Evolutionary conservation across 2,888 invertebrate genomes (phyloP), one percentile per base, ranked within the genome.

Genomic region (Parasteatoda lunata): DNA sequence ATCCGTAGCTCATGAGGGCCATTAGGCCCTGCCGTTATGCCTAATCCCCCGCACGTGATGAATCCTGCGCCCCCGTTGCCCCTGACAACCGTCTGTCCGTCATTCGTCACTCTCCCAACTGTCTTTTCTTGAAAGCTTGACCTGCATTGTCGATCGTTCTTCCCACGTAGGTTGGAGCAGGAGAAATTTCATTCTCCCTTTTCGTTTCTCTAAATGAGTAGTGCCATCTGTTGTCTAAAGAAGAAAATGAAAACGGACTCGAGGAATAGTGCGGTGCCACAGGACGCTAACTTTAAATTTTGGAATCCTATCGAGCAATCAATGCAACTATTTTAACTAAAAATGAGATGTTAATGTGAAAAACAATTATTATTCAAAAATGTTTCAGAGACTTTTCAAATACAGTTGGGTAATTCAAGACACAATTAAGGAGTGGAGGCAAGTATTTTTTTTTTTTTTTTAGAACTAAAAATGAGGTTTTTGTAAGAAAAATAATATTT

Each of bases 31-130:
- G 86, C 85, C 86, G 86, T 87, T 87, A 87, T 87, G 86, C 86
- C 86, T 87, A 87, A 87, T 87, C 86, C 82, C 86, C 81, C 68
- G 86, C 82, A 87, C 86, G 86, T 87, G 86, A 87, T 82, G 81
- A 82, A 87, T 87, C 86, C 72, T 51, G 48, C 69, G 76, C 82
- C 69, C 83, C 77, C 85, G 85, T 85, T 85, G 85, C 85, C 85
- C 86, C 72, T 87, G 77, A 77, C 86, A 77, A 87, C 86, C 82
- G 86, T 68, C 86, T 87, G 86, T 87, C 86, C 86, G 86, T 87
- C 86, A 87, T 87, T 77, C 86, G 86, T 87, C 86, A 87, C 86
- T 86, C 85, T 72, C 51, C n/a, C 15, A 82, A 70, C 86, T 87
- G 86, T 87, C 83, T 83, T 59, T 51, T 59, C 71, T 51, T 70